Conservation (phyloP, 2,113 vertebrate species). For the Burhinus oedicnemus region DNA sequence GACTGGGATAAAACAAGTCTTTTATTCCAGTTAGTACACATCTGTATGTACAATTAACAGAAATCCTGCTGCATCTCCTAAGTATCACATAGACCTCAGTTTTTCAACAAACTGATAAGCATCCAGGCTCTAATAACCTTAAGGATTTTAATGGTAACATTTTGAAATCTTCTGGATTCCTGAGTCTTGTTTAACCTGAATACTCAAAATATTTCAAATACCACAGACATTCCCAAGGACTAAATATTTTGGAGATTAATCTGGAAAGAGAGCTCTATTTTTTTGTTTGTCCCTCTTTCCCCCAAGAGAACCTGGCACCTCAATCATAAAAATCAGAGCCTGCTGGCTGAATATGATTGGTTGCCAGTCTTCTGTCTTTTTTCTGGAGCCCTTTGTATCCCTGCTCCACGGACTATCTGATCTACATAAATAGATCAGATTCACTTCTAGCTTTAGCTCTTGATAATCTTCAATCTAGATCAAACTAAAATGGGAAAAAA, state of each 20-base stretch:
- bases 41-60: not conserved
- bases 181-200: not conserved
- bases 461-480: not conserved
- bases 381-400: not conserved
- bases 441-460: not conserved
- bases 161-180: not conserved
- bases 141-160: not conserved
- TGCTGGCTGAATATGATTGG: rapidly evolving
- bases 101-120: not conserved
- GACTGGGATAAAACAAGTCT: not conserved
- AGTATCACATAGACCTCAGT: not conserved
- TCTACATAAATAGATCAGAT: not conserved
- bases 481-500: not conserved
- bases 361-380: not conserved
- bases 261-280: not conserved
- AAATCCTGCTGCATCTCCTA: not conserved
- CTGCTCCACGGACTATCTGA: not conserved
- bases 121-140: not conserved
- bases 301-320: not conserved
- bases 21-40: not conserved
- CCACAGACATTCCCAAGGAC: not conserved
- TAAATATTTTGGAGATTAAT: not conserved
- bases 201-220: not conserved
- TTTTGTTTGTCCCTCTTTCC: not conserved
- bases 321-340: not conserved